Percentiles rank a stretch among this genome's conserved stretches.
Evolutionary conservation across 2,797 vertebrate genomes (phyloP).

Genomic region (Spheniscus humboldti): DNA sequence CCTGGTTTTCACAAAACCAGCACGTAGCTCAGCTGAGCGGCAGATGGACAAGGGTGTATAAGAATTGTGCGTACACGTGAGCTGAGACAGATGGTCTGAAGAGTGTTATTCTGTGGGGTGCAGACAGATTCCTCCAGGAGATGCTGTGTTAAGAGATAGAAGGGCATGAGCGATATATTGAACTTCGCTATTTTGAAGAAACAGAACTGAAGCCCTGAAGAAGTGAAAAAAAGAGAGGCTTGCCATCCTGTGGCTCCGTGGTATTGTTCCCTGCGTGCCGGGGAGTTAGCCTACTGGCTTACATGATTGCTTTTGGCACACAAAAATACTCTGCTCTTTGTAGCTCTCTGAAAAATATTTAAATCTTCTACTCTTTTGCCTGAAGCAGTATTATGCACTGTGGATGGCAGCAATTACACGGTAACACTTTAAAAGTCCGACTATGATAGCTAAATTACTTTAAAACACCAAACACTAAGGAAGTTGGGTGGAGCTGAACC

Average conservation of each 20-base stretch:
- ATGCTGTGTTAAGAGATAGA: neutral
- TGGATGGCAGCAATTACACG: neutral
- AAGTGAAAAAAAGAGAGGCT: neutral
- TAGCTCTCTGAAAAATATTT: neutral
- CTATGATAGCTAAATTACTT: neutral
- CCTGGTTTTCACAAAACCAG: constrained; percentile 44
- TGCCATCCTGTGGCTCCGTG: neutral
- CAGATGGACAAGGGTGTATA: constrained; percentile 28
- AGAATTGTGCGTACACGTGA: neutral
- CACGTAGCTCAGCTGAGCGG: neutral
- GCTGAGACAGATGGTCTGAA: constrained; percentile 39
- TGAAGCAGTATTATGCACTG: neutral
- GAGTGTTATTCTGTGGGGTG: neutral
- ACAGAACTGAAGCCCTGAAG: neutral
- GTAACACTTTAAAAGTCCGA: neutral
- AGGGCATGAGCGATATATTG: neutral
- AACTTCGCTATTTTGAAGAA: neutral
- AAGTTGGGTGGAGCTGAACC: neutral
- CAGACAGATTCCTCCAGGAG: constrained; percentile 12
- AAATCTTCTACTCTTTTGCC: neutral
- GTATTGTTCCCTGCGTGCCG: neutral
- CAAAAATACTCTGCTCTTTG: neutral
- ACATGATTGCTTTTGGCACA: neutral
- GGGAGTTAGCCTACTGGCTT: neutral
- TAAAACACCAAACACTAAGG: neutral